phyloP scores from a whole-genome alignment of 2,888 invertebrate genomes.

The Thalpophila matura region DNA sequence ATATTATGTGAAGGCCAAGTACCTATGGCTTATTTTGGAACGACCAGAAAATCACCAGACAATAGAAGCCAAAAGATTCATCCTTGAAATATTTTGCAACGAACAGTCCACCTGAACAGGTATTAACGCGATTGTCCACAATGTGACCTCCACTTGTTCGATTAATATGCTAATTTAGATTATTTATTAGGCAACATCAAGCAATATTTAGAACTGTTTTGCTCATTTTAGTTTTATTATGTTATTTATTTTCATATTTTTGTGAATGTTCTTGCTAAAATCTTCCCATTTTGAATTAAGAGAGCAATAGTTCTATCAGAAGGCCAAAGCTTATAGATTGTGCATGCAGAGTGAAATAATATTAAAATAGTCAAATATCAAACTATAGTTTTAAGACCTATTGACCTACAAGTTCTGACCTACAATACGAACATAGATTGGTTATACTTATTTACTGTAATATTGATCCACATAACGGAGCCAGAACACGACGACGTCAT shows the following conservation, averaged over 20 bases:
- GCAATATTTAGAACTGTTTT: conserved; percentile 65
- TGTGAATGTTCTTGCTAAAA: conserved; percentile 41
- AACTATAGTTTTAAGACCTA: conserved; percentile 34
- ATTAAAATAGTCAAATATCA: conserved; percentile 8
- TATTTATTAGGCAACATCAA: conserved; percentile 77
- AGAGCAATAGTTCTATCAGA: conserved; percentile 7
- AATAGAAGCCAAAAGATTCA: conserved; percentile 66
- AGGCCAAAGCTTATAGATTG: conserved; percentile 5
- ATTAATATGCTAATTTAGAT: conserved; percentile 83
- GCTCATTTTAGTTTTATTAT: conserved; percentile 59
- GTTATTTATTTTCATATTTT: conserved; percentile 44
- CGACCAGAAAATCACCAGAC: conserved; percentile 56
- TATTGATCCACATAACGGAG: conserved; percentile 67
- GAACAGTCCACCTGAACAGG: conserved; percentile 75
- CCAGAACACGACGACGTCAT: conserved; percentile 47
- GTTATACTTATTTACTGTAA: conserved; percentile 53
- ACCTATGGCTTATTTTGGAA: too few relatives aligned
- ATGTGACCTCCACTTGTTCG: conserved; percentile 80
- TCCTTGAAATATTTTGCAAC: conserved; percentile 80
- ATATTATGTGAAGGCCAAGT: too few relatives aligned
- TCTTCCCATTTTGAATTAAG: conserved; percentile 13
- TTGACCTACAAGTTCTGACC: conserved; percentile 50
- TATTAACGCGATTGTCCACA: conserved; percentile 78
- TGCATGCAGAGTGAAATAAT: background rate
- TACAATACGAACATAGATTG: conserved; percentile 26